Percentiles rank a stretch among this genome's conserved stretches.
Evolutionary conservation across 2,888 invertebrate species (phyloP).

Genomic region (Phyllotreta striolata): DNA sequence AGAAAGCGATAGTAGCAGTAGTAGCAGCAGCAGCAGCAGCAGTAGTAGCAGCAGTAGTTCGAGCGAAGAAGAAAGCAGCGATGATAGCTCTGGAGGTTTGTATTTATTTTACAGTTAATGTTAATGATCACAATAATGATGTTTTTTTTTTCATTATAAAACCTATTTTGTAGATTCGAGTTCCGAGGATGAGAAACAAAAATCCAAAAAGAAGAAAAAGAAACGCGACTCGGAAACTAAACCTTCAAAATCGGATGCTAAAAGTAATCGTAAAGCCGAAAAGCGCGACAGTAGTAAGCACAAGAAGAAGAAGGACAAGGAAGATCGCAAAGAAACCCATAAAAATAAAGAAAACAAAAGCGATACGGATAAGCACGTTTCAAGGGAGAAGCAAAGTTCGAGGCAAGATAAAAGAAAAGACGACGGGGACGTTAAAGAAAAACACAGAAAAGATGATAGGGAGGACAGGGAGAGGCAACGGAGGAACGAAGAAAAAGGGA

Average conservation of each 20-base stretch:
- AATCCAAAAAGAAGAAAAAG: constrained; percentile 38
- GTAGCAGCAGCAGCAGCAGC: constrained; percentile 38
- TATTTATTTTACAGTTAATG: too few relatives aligned
- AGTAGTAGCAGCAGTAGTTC: constrained; percentile 34
- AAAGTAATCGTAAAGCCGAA: constrained; percentile 12
- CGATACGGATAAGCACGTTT: constrained; percentile 28
- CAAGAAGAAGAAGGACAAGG: constrained; percentile 21
- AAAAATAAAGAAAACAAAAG: constrained; percentile 20
- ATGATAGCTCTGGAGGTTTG: constrained; percentile 38
- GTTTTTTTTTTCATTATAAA: constrained; percentile 21
- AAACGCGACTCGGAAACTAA: constrained; percentile 2
- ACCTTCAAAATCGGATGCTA: constrained; percentile 25
- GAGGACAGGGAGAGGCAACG: constrained; percentile 24
- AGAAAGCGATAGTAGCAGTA: constrained; percentile 42
- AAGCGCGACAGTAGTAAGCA: constrained; percentile 15
- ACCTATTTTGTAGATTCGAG: constrained; percentile 41
- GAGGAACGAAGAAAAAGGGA: constrained; percentile 30
- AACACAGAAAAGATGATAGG: constrained; percentile 21
- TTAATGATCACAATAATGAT: too few relatives aligned
- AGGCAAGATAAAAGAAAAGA: constrained; percentile 30
- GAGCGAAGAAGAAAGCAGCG: constrained; percentile 33
- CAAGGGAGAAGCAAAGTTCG: constrained; percentile 25
- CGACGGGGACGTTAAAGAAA: constrained; percentile 20
- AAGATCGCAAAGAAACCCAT: constrained; percentile 23
- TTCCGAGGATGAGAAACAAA: constrained; percentile 49